phyloP scores from a whole-genome alignment of 2,113 vertebrate genomes.

The Seriola dumerili region DNA sequence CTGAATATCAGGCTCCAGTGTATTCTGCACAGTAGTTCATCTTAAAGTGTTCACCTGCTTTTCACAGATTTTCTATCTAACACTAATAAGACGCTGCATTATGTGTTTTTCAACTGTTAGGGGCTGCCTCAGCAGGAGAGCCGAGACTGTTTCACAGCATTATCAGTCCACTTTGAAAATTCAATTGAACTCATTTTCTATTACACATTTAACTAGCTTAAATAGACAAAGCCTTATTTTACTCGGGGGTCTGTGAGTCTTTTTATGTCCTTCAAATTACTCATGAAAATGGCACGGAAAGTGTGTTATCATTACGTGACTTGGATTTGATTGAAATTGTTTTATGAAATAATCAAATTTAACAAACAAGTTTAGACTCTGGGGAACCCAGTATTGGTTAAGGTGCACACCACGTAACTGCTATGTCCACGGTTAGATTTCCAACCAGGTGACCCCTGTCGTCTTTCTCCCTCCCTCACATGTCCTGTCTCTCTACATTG shows the following conservation, averaged over 20 bases:
- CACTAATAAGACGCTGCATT: conserved; percentile 20
- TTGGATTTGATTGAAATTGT: conserved; percentile 27
- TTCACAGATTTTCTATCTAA: conserved; percentile 24
- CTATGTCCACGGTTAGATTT: not conserved
- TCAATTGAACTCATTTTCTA: conserved; percentile 45
- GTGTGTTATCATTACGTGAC: conserved; percentile 24
- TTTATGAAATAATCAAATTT: not conserved
- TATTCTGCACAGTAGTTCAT: not conserved
- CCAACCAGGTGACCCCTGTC: not conserved
- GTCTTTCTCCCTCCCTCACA: not conserved
- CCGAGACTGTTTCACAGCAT: conserved; percentile 28
- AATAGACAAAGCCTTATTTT: conserved; percentile 8
- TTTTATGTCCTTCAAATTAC: conserved; percentile 23
- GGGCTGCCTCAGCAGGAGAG: conserved; percentile 15
- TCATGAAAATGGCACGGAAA: conserved; percentile 31
- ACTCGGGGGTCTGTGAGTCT: not conserved
- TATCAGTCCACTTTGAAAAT: conserved; percentile 55
- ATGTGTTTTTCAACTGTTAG: conserved; percentile 44
- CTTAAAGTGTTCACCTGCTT: conserved; percentile 6
- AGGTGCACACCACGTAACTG: not conserved
- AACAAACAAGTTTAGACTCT: not conserved
- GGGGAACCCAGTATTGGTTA: not conserved
- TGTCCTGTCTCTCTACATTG: not conserved
- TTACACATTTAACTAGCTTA: conserved; percentile 19
- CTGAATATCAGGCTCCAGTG: not conserved